phyloP scores from a whole-genome alignment of 2,797 vertebrate genomes.

The Notolabrus celidotus region DNA sequence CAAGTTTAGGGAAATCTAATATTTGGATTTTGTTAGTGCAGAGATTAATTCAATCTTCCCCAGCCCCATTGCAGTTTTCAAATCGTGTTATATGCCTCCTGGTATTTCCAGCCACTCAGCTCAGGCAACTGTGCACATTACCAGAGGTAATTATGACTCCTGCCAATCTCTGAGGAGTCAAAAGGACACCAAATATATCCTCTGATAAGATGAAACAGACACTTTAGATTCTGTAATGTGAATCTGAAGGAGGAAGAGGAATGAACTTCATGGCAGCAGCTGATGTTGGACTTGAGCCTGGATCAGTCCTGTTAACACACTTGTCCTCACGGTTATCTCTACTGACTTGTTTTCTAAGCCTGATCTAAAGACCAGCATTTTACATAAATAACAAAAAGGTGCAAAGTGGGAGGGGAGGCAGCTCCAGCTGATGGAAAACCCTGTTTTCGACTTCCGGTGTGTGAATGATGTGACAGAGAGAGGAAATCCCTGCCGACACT shows the following conservation, averaged over 20 bases:
- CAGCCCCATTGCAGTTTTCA: background rate
- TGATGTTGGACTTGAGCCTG: background rate
- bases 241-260: slow-evolving; percentile 12
- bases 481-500: slow-evolving; percentile 50
- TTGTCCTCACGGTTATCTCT: background rate
- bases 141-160: slow-evolving; percentile 31
- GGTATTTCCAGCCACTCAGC: slow-evolving; percentile 10
- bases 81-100: background rate
- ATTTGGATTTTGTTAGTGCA: slow-evolving; percentile 26
- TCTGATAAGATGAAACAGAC: background rate
- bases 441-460: slow-evolving; percentile 38
- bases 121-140: slow-evolving; percentile 13
- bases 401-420: slow-evolving; percentile 3
- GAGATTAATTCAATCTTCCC: slow-evolving; percentile 16
- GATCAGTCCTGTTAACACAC: slow-evolving; percentile 5
- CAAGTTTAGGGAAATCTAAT: background rate
- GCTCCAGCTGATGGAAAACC: slow-evolving; percentile 45
- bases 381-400: slow-evolving; percentile 30
- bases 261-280: slow-evolving; percentile 10
- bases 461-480: slow-evolving; percentile 41
- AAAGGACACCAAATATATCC: slow-evolving; percentile 16
- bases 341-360: slow-evolving; percentile 14
- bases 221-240: slow-evolving; percentile 14
- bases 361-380: slow-evolving; percentile 9
- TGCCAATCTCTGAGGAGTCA: slow-evolving; percentile 25